Conservation (phyloP, 2,888 invertebrate genomes). For the Lasioglossum calceatum region DNA sequence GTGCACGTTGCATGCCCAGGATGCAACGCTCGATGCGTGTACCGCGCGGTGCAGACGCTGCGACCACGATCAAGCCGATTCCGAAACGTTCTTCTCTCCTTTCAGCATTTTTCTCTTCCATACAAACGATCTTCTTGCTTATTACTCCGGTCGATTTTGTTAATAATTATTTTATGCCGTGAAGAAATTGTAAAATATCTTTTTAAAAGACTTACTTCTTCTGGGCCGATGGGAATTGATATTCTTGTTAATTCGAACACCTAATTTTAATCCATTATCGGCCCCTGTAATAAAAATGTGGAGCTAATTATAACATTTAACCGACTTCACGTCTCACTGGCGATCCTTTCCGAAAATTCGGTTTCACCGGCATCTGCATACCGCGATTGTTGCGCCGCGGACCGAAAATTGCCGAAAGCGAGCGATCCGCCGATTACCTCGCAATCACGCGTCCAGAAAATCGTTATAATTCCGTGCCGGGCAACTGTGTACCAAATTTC, state of each 20-base stretch:
- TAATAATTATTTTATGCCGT: too few relatives aligned
- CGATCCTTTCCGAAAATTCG: neutral
- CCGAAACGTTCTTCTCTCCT: neutral
- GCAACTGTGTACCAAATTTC: constrained; percentile 10
- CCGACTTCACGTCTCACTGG: neutral
- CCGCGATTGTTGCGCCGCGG: neutral
- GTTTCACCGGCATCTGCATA: neutral
- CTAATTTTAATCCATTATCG: neutral
- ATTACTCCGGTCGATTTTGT: too few relatives aligned
- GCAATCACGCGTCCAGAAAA: neutral
- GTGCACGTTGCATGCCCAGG: constrained; percentile 30
- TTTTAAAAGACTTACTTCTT: too few relatives aligned
- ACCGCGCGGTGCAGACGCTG: neutral
- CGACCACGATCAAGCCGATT: neutral
- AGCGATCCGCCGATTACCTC: neutral
- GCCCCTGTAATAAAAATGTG: neutral
- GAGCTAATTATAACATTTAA: neutral
- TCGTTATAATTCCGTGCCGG: neutral
- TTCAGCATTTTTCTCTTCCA: neutral
- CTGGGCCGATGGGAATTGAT: neutral
- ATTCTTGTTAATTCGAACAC: neutral
- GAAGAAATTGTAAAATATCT: too few relatives aligned
- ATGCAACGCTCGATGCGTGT: neutral
- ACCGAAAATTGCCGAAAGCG: neutral
- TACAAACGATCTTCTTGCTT: too few relatives aligned